Base-by-base conservation (phyloP, 2,113 vertebrate species). In the Mystacornis crossleyi region DNA sequence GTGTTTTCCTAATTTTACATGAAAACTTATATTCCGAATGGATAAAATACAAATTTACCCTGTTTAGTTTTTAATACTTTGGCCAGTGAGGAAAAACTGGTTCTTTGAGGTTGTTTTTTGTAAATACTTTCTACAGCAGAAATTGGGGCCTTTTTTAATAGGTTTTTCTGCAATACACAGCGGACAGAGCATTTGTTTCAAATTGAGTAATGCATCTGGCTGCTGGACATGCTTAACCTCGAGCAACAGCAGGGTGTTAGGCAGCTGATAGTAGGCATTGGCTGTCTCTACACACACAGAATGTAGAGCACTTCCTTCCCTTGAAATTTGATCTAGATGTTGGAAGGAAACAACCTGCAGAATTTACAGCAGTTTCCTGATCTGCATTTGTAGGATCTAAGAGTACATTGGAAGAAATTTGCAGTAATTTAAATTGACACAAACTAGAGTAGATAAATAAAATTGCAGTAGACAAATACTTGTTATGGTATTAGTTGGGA, bases 11-110 rank as follows among this genome's bases (percentile, higher is more conserved):
- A 48, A 93, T 66, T 97, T 83, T 97, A 67, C 74, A 61, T 60
- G 75, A 86, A 91, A 88, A 77, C 88, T 95, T 97, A 89, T 74
- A 96, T 97, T 98, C 90, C 96, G 96, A 60, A 95, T 93, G 53
- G 87, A 77, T 89, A 71, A 97, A 94, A 58, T 53, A 83, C 89
- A 61, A 28, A 42, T 74, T 95, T 82, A 36, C 84, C 73, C 75
- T 93, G 79, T 93, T 96, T 79, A 85, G 51, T 96, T 91, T 96
- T 42, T 93, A 85, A 67, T 62, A 89, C 87, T 87, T 80, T 75
- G 57, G 28, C 38, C 88, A 61, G 89, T 95, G 89, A 94, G 97
- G 97, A 97, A 96, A 96, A 97, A 97, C 81, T 95, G 91, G 67
- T 96, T 94, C 71, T 95, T 78, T 71, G 50, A 84, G 93, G 54